Percentiles rank a stretch among this genome's conserved stretches.
phyloP scores from a whole-genome alignment of 2,888 invertebrate species.

The Pasiphila rectangulata region DNA sequence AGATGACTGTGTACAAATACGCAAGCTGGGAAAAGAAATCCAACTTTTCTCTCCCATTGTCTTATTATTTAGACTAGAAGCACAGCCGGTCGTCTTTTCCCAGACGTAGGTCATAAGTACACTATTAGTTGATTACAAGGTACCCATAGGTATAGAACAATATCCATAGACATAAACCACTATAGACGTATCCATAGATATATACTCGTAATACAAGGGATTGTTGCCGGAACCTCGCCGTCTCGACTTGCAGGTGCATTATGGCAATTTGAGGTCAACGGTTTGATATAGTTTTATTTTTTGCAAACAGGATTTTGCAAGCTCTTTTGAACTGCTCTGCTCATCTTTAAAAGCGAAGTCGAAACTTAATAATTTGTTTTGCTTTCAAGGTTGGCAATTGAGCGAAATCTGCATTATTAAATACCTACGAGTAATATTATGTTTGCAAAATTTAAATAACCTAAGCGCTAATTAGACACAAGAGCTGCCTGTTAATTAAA shows the following conservation, averaged over 20 bases:
- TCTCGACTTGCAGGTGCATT: slow-evolving; percentile 38
- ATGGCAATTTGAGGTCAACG: slow-evolving; percentile 32
- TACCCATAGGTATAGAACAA: neutral
- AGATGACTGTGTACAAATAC: neutral
- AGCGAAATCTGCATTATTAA: too few species aligned
- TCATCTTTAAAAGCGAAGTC: too few species aligned
- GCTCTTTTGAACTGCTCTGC: neutral
- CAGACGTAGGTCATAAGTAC: neutral
- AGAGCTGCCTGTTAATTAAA: slow-evolving; percentile 4
- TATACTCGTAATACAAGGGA: slow-evolving; percentile 16
- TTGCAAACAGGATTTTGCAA: slow-evolving; percentile 9
- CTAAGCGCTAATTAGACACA: neutral
- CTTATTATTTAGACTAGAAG: neutral
- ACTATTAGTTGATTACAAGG: neutral
- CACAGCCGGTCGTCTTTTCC: neutral
- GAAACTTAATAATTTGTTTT: too few species aligned
- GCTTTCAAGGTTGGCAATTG: too few species aligned
- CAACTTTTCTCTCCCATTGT: too few species aligned
- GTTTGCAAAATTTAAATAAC: too few species aligned
- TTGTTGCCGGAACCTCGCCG: slow-evolving; percentile 35
- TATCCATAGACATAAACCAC: too few species aligned
- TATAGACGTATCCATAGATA: slow-evolving; percentile 23
- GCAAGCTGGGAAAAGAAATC: too few species aligned
- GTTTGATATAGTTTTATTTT: slow-evolving; percentile 12
- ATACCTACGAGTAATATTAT: too few species aligned